phyloP scores from a whole-genome alignment of 2,888 invertebrate species.

The Xanthia icteritia region DNA sequence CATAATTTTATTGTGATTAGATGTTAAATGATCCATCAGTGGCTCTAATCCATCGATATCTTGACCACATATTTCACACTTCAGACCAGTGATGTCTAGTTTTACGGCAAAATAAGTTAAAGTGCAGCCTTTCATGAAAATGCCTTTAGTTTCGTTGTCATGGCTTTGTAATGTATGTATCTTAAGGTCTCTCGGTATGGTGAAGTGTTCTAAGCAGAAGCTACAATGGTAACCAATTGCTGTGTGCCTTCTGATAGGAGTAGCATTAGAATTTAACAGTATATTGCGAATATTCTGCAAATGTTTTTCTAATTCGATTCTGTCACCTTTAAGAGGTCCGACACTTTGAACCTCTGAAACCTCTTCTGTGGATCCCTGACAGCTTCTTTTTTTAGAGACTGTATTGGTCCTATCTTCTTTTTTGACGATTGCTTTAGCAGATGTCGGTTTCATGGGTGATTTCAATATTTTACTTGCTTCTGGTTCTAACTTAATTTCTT shows the following conservation, averaged over 20 bases:
- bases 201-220: constrained; percentile 72
- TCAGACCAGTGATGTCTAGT: constrained; percentile 59
- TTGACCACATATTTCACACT: constrained; percentile 48
- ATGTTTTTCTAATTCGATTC: constrained; percentile 56
- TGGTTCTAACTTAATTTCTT: constrained; percentile 8
- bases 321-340: neutral
- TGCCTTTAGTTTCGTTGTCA: constrained; percentile 62
- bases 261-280: constrained; percentile 77
- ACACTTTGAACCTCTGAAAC: neutral
- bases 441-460: constrained; percentile 1
- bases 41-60: constrained; percentile 43
- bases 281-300: constrained; percentile 73
- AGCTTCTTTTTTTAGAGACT: constrained; percentile 36
- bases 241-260: constrained; percentile 74
- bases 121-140: constrained; percentile 69
- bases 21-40: constrained; percentile 46
- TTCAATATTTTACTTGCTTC: constrained; percentile 1
- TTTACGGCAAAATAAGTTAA: constrained; percentile 61
- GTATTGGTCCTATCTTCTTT: neutral
- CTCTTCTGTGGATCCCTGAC: constrained; percentile 1
- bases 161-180: constrained; percentile 73
- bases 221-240: constrained; percentile 76
- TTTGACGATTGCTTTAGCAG: neutral
- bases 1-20: constrained; percentile 44
- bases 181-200: constrained; percentile 74